These are phyloP conservation scores for Cyclargus thomasi DNA, from an alignment of 1,140 invertebrate genomes.

Conservation along the genomic window DNA sequence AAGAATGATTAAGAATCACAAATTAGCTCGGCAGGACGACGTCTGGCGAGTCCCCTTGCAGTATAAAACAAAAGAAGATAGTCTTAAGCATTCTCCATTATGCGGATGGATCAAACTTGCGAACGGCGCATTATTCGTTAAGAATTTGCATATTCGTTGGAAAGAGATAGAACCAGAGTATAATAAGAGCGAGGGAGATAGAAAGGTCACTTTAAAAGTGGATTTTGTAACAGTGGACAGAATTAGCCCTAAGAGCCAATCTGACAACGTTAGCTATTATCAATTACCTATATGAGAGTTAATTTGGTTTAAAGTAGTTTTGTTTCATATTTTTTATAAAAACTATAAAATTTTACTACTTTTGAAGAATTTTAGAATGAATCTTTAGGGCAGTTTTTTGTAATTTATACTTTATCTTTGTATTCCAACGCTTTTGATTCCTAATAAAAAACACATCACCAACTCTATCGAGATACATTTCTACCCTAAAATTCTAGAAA, in stretches of 20 bases:
- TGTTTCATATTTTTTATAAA: too few species aligned
- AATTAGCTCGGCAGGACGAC: too few species aligned
- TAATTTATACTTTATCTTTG: too few species aligned
- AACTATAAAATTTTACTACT: too few species aligned
- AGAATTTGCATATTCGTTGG: constrained; percentile 42
- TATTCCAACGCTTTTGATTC: too few species aligned
- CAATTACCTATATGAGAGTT: neutral
- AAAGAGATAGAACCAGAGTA: constrained; percentile 25
- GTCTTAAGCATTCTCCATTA: constrained; percentile 38
- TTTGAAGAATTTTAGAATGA: too few species aligned
- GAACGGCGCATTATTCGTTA: constrained; percentile 28
- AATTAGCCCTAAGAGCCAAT: constrained; percentile 4
- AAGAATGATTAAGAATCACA: too few species aligned
- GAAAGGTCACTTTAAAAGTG: constrained; percentile 15
- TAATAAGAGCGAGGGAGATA: constrained; percentile 25
- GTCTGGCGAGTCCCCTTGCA: too few species aligned
- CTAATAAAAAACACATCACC: too few species aligned
- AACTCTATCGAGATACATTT: too few species aligned
- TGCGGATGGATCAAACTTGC: constrained; percentile 44
- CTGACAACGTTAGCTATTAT: constrained; percentile 27
- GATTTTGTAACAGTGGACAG: constrained; percentile 2
- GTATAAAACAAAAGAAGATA: constrained; percentile 37
- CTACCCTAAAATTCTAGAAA: too few species aligned
- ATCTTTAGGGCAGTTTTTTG: too few species aligned
- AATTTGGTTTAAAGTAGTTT: neutral